phyloP scores from a whole-genome alignment of 2,888 invertebrate genomes.

The Baccha elongata region DNA sequence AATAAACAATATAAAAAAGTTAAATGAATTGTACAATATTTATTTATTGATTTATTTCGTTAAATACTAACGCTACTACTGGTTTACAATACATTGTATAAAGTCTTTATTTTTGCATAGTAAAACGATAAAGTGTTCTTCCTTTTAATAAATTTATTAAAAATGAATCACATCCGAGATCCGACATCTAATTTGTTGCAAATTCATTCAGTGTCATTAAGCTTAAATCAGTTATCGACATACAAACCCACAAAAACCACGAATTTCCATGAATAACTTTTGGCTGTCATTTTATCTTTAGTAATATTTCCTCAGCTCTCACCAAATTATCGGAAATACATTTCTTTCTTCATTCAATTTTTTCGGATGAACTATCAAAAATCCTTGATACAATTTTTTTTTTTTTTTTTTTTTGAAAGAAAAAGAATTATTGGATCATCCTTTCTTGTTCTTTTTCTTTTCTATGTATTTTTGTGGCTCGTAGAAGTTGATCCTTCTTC shows the following conservation, averaged over 20 bases:
- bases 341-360: neutral
- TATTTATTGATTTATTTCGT: too few species aligned
- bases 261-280: neutral
- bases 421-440: conserved; percentile 23
- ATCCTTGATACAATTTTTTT: conserved; percentile 28
- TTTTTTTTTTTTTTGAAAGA: conserved; percentile 14
- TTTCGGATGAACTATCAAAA: conserved; percentile 20
- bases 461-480: too few species aligned
- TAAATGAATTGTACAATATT: too few species aligned
- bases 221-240: neutral
- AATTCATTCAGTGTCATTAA: too few species aligned
- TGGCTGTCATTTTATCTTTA: neutral
- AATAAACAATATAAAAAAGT: too few species aligned
- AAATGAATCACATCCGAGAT: too few species aligned
- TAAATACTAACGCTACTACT: too few species aligned
- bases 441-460: neutral
- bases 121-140: too few species aligned
- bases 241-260: neutral
- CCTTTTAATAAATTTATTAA: too few species aligned
- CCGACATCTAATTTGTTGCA: too few species aligned
- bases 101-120: too few species aligned
- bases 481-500: neutral
- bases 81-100: too few species aligned
- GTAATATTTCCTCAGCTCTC: neutral
- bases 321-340: neutral